Conservation (phyloP, 2,888 invertebrate species). For the Amphipoea lucens region DNA sequence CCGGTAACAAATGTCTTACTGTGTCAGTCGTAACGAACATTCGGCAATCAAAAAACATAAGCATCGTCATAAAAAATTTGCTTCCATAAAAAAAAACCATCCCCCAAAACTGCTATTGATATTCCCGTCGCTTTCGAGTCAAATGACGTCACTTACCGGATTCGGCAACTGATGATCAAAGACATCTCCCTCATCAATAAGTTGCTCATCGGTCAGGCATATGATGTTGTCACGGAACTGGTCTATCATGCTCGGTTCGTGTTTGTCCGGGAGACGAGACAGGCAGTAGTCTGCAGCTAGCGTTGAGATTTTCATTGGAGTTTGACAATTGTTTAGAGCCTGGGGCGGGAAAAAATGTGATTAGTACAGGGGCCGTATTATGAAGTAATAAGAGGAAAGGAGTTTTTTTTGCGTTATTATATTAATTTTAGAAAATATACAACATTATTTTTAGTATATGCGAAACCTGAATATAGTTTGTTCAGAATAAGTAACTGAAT, state of each 20-base stretch:
- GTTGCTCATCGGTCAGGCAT: slow-evolving; percentile 82
- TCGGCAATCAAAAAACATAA: neutral
- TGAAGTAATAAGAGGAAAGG: neutral
- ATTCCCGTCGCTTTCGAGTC: neutral
- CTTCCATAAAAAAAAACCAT: neutral
- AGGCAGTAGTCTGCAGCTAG: slow-evolving; percentile 85
- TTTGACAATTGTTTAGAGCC: slow-evolving; percentile 63
- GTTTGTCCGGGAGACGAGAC: slow-evolving; percentile 74
- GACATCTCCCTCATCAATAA: slow-evolving; percentile 81
- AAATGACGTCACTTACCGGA: slow-evolving; percentile 68
- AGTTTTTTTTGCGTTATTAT: too few relatives aligned
- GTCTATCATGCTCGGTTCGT: slow-evolving; percentile 49
- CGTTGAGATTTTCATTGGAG: slow-evolving; percentile 81
- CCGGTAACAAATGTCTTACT: neutral
- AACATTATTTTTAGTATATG: too few relatives aligned
- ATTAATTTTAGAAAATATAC: too few relatives aligned
- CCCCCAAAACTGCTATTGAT: neutral
- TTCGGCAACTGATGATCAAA: slow-evolving; percentile 81
- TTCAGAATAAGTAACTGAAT: too few relatives aligned
- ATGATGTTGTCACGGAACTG: slow-evolving; percentile 72
- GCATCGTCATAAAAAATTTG: neutral
- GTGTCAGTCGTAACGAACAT: neutral
- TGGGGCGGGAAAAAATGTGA: slow-evolving; percentile 28
- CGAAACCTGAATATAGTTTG: too few relatives aligned
- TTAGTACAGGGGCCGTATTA: neutral